Conservation (phyloP, 2,797 vertebrate species). For the Microcaecilia unicolor region DNA sequence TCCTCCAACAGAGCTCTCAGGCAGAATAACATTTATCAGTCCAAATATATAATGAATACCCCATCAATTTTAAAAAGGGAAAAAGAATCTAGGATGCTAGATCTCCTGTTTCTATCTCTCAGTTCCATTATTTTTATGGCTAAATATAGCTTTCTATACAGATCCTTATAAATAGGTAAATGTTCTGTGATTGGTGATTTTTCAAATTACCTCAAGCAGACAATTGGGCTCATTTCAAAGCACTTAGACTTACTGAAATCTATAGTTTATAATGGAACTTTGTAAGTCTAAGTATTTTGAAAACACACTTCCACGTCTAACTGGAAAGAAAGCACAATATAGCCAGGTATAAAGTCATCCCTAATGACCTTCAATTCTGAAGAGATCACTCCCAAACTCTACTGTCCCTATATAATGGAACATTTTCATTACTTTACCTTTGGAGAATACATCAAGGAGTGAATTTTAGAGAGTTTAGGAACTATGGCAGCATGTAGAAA, state of each 20-base stretch:
- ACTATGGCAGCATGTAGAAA: too few species aligned
- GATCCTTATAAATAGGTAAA: neutral
- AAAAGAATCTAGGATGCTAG: neutral
- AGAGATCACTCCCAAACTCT: neutral
- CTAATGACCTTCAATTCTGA: neutral
- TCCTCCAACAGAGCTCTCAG: conserved; percentile 1
- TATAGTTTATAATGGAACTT: too few species aligned
- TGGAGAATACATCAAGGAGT: too few species aligned
- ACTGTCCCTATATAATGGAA: too few species aligned
- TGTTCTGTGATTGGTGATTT: neutral
- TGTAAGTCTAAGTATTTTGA: neutral
- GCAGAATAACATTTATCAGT: conserved; percentile 14
- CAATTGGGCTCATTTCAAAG: too few species aligned
- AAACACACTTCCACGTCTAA: neutral
- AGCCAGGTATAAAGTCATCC: neutral
- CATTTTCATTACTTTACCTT: too few species aligned
- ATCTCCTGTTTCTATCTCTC: neutral
- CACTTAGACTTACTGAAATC: too few species aligned
- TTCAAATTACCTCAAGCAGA: too few species aligned
- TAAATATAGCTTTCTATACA: neutral
- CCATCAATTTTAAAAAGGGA: conserved; percentile 7
- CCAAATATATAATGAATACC: conserved; percentile 1
- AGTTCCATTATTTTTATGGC: neutral
- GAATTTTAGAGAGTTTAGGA: too few species aligned
- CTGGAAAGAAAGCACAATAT: neutral